Percentiles rank a stretch among this genome's conserved stretches.
These are phyloP conservation scores for Cynaeus angustus DNA, from an alignment of 2,888 invertebrate species.

Conservation along the genomic window DNA sequence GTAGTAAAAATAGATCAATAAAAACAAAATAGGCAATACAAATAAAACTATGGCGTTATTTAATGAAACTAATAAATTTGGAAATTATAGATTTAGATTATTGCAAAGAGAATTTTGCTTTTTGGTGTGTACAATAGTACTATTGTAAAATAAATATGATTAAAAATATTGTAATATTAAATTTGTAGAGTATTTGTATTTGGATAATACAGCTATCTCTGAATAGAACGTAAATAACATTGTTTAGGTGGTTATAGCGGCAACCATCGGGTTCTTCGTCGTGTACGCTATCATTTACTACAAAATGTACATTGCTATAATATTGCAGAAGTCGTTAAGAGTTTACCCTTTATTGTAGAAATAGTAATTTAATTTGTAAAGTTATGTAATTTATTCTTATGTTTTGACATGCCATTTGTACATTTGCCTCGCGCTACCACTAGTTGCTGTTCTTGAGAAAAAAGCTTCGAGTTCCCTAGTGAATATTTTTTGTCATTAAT, in stretches of 20 bases:
- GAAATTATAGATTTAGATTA: no score
- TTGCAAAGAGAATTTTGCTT: no score
- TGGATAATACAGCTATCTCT: no score
- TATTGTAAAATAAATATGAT: no score
- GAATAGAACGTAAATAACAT: background rate
- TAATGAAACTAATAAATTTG: no score
- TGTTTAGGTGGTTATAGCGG: background rate
- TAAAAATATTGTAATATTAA: no score
- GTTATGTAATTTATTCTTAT: conserved; percentile 6
- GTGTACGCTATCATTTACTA: background rate
- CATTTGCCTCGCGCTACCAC: background rate
- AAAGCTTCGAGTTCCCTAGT: conserved; percentile 11
- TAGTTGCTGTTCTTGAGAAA: conserved; percentile 7
- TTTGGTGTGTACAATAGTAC: no score
- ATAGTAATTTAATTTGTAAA: conserved; percentile 8
- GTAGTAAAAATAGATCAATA: no score
- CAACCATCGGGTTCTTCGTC: background rate
- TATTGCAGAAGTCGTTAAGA: background rate
- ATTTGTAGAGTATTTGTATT: no score
- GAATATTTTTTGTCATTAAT: conserved; percentile 46
- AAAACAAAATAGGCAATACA: no score
- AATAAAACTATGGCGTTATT: no score
- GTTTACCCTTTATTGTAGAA: conserved; percentile 8
- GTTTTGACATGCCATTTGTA: conserved; percentile 5
- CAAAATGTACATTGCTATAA: background rate